Base-by-base conservation (phyloP, 2,888 invertebrate species). In the Coenonympha arcania region DNA sequence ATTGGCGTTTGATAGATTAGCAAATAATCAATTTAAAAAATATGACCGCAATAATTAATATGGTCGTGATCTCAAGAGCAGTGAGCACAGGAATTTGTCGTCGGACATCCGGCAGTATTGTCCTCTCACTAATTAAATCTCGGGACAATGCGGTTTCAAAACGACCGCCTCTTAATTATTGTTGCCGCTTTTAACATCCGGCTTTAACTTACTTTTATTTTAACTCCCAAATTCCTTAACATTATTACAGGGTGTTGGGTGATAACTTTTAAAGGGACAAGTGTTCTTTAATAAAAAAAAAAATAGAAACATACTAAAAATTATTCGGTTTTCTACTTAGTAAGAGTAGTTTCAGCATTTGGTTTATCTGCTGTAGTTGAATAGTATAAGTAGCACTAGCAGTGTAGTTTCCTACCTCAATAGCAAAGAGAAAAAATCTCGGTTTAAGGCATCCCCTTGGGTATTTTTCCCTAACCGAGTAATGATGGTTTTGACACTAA, bases 101-200 rank as follows among this genome's bases (percentile, higher is more conserved):
- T 30, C 39, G 47, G 51, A 31, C 46, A 47, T 47, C 43, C 56
- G 49, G 47, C 45, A 60, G 71, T 67, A 76, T 77, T 76, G 76
- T 76, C 76, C 80, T 67, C 76, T 73, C 82, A 74, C 79, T 86
- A 85, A 86, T 86, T 86, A 85, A 85, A 86, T 85, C 83, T 79
- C 76, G 73, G 75, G 72, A 77, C 76, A 75, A 69, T 76, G 80
- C 77, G 81, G 82, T 81, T 79, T 73, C 76, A 75, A 76, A 79
- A 79, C 79, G 83, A 77, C 83, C 76, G 77, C 80, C 81, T 85
- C 84, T 84, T 85, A 83, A 84, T 84, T 85, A 84, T 84, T 82
- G 81, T 80, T 76, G 77, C 75, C 74, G 76, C 76, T 76, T 78
- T 83, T 83, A 84, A 84, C 84, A 82, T 83, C 80, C 81, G 82